Conservation (phyloP, 2,888 invertebrate species). For the Acleris laterana region DNA sequence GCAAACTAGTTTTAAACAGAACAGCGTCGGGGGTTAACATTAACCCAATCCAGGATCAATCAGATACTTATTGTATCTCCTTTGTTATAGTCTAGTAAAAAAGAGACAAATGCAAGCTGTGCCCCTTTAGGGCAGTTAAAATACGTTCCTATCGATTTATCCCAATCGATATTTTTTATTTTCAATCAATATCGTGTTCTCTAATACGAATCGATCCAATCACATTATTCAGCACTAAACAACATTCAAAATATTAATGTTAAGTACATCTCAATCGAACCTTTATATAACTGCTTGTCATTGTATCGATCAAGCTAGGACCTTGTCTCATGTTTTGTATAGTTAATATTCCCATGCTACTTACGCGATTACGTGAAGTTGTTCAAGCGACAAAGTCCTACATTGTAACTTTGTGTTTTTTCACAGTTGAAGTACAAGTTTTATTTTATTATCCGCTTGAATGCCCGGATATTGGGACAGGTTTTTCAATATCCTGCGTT, state of each 20-base stretch:
- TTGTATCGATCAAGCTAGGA: background rate
- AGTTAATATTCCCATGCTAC: background rate
- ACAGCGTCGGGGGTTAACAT: too few species aligned
- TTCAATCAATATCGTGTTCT: too few species aligned
- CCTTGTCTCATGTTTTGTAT: background rate
- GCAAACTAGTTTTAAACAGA: too few species aligned
- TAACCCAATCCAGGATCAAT: too few species aligned
- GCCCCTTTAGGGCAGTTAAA: too few species aligned
- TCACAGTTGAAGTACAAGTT: constrained; percentile 4
- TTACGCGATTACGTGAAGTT: background rate
- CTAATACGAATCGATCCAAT: background rate
- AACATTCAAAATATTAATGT: constrained; percentile 21
- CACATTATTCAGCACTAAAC: constrained; percentile 17
- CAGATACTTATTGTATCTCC: too few species aligned
- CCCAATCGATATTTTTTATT: too few species aligned
- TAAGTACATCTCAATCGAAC: constrained; percentile 7
- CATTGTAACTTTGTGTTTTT: constrained; percentile 2
- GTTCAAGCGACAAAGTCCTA: constrained; percentile 5
- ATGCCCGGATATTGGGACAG: constrained; percentile 26
- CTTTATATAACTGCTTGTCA: constrained; percentile 18
- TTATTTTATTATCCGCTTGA: constrained; percentile 4
- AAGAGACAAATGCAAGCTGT: too few species aligned
- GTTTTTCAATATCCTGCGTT: constrained; percentile 24
- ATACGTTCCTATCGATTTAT: too few species aligned
- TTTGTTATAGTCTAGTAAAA: too few species aligned